phyloP scores from a whole-genome alignment of 2,888 invertebrate species.

The Callyntrura guangdongensis region DNA sequence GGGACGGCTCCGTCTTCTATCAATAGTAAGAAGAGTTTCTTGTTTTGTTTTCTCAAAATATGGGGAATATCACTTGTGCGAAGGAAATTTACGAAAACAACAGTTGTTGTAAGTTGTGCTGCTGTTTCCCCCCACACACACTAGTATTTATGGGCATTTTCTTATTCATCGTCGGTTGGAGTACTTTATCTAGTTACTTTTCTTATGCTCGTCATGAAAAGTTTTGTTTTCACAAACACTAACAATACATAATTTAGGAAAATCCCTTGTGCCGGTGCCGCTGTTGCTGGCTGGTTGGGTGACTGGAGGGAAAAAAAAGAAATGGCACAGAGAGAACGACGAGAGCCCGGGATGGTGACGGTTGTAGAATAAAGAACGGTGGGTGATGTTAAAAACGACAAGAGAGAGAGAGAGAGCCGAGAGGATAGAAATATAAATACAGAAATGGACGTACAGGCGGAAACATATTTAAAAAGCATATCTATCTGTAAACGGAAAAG shows the following conservation, averaged over 20 bases:
- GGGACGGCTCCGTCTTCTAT: no score
- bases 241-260: slow-evolving; percentile 63
- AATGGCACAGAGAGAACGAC: background rate
- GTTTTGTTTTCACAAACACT: slow-evolving; percentile 51
- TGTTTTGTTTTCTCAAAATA: slow-evolving; percentile 1
- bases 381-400: no score
- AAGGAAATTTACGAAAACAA: background rate
- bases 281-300: background rate
- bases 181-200: slow-evolving; percentile 49
- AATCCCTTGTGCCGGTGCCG: slow-evolving; percentile 61
- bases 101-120: slow-evolving; percentile 33
- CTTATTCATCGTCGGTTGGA: background rate
- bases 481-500: background rate
- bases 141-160: background rate
- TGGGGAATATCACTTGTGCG: slow-evolving; percentile 41
- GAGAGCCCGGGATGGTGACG: background rate
- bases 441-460: background rate
- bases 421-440: slow-evolving; percentile 1
- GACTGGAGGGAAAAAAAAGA: background rate
- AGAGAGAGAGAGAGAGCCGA: background rate
- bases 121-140: slow-evolving; percentile 13
- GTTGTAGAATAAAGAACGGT: background rate
- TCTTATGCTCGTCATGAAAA: slow-evolving; percentile 16
- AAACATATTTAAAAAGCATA: slow-evolving; percentile 42
- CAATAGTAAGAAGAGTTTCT: slow-evolving; percentile 14